phyloP scores from a whole-genome alignment of 2,888 invertebrate species.

The Ptycholaimellus sp. region DNA sequence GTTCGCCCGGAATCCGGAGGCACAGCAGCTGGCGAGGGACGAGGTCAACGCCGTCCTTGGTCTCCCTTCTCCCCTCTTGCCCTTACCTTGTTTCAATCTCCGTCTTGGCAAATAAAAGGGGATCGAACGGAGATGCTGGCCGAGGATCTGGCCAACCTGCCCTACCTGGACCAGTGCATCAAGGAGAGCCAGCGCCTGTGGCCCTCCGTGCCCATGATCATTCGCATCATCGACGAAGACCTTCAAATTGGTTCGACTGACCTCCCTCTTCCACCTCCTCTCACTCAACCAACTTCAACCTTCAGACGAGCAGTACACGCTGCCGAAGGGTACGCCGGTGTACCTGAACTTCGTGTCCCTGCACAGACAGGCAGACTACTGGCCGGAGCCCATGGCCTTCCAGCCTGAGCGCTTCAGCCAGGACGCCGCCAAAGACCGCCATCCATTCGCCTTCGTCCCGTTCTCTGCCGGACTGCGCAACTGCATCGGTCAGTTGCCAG shows the following conservation, averaged over 20 bases:
- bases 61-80: background rate
- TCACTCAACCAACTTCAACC: no score
- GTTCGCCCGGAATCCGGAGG: slow-evolving; percentile 49
- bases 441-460: background rate
- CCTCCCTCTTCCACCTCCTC: no score
- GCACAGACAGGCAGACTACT: no score
- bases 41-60: background rate
- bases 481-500: background rate
- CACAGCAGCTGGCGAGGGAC: slow-evolving; percentile 37
- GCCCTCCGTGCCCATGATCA: slow-evolving; percentile 1
- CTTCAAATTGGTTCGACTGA: background rate
- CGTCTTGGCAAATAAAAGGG: background rate
- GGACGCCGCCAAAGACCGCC: background rate
- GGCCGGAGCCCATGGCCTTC: no score
- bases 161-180: slow-evolving; percentile 1
- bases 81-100: background rate
- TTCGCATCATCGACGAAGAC: background rate
- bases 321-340: no score
- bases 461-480: background rate
- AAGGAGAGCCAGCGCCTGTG: slow-evolving; percentile 1
- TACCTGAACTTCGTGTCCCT: no score
- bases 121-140: background rate
- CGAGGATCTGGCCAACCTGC: background rate
- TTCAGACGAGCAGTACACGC: no score
- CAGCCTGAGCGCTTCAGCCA: background rate